Evolutionary conservation across 2,113 vertebrate genomes (phyloP).

Genomic region (Promerops cafer): DNA sequence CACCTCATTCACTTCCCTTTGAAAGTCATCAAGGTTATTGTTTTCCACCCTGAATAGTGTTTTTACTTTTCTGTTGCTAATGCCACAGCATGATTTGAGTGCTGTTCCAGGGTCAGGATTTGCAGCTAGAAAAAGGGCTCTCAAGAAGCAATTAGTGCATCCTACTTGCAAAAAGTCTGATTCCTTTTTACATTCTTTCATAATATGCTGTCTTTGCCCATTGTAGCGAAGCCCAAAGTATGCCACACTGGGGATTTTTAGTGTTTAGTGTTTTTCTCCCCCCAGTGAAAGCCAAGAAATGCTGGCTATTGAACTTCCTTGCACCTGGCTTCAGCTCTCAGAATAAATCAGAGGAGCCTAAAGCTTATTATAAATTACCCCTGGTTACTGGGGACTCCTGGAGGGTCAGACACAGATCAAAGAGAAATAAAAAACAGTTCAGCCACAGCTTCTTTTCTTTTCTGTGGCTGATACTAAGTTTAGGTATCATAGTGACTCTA

Average conservation of each 20-base stretch:
- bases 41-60: neutral
- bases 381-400: neutral
- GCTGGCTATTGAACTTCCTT: neutral
- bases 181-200: neutral
- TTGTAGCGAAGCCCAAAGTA: neutral
- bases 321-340: neutral
- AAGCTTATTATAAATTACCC: constrained; percentile 14
- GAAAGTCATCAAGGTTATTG: neutral
- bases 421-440: neutral
- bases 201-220: neutral
- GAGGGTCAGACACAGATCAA: neutral
- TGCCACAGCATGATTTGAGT: neutral
- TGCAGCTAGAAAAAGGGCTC: neutral
- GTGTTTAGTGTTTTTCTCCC: neutral
- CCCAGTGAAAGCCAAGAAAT: neutral
- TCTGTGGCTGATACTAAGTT: neutral
- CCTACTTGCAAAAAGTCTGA: neutral
- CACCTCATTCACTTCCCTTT: neutral
- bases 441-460: neutral
- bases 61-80: neutral
- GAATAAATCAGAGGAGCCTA: constrained; percentile 19
- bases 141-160: neutral
- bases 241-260: neutral
- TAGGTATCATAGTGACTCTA: neutral
- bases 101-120: neutral